These are phyloP conservation scores for Rostratula benghalensis DNA, from an alignment of 2,113 vertebrate genomes.

Conservation along the genomic window DNA sequence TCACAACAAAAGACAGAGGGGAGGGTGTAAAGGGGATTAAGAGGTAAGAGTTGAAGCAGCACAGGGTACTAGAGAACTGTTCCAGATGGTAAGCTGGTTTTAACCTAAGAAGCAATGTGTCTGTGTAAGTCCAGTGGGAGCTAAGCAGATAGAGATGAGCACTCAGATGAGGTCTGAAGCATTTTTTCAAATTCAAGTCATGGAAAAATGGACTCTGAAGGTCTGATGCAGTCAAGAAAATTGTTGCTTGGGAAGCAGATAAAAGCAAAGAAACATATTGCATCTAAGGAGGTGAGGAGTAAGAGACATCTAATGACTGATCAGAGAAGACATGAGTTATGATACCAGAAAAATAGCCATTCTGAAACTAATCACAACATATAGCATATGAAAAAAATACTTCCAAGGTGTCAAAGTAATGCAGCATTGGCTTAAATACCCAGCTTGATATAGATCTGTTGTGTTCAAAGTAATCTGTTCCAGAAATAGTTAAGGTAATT, in stretches of 20 bases:
- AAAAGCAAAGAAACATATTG: neutral
- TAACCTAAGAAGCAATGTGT: neutral
- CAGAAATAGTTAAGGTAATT: neutral
- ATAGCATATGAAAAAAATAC: neutral
- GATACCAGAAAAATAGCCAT: neutral
- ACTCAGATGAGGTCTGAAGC: neutral
- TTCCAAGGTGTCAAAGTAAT: neutral
- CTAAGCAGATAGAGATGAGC: neutral
- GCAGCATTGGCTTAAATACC: neutral
- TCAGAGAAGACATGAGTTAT: neutral
- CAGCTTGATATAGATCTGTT: neutral
- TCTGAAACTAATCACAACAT: neutral
- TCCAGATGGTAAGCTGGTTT: slow-evolving; percentile 14
- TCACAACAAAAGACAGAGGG: neutral
- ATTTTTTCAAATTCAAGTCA: neutral
- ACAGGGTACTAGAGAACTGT: neutral
- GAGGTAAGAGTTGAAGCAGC: neutral
- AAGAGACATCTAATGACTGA: neutral
- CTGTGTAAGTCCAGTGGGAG: neutral
- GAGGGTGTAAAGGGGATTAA: neutral
- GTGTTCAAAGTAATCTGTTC: neutral
- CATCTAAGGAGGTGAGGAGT: neutral
- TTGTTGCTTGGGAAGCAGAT: neutral
- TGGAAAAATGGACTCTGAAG: neutral
- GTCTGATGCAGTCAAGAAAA: neutral